phyloP scores from a whole-genome alignment of 2,797 vertebrate genomes.

The Macropodus opercularis region DNA sequence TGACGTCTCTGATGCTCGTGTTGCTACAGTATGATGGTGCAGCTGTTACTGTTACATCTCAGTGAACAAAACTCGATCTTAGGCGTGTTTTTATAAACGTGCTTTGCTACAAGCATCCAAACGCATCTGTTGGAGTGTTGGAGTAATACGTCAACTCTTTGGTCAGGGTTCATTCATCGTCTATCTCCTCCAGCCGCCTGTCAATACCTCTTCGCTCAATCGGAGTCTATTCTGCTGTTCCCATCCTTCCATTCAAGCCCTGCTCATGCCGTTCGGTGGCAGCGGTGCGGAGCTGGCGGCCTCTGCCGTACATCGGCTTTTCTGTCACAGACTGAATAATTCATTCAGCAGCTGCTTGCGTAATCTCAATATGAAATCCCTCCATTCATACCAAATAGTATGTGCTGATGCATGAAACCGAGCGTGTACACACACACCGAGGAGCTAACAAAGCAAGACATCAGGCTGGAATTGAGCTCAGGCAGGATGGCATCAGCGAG shows the following conservation, averaged over 20 bases:
- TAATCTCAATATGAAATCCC: slow-evolving; percentile 45
- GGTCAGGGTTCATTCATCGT: slow-evolving; percentile 2
- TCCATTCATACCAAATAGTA: slow-evolving; percentile 49
- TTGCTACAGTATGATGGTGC: too few relatives aligned
- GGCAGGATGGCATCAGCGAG: slow-evolving; percentile 25
- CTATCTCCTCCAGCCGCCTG: not conserved
- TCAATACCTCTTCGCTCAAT: not conserved
- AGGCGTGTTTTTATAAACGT: too few relatives aligned
- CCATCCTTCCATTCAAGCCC: not conserved
- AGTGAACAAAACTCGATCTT: too few relatives aligned
- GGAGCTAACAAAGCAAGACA: not conserved
- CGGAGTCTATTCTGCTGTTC: not conserved
- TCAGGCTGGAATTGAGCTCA: slow-evolving; percentile 1
- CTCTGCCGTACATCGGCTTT: not conserved
- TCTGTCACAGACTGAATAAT: slow-evolving; percentile 50
- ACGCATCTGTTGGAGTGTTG: too few relatives aligned
- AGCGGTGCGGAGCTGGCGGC: slow-evolving; percentile 28
- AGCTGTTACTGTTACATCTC: too few relatives aligned
- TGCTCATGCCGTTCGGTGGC: not conserved
- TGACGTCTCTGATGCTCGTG: too few relatives aligned
- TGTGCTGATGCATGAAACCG: slow-evolving; percentile 15
- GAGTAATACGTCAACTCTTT: not conserved
- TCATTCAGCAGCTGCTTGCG: slow-evolving; percentile 54
- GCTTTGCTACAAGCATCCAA: too few relatives aligned
- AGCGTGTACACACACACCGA: not conserved